Conservation (phyloP, 2,113 vertebrate genomes). For the Morone chrysops region DNA sequence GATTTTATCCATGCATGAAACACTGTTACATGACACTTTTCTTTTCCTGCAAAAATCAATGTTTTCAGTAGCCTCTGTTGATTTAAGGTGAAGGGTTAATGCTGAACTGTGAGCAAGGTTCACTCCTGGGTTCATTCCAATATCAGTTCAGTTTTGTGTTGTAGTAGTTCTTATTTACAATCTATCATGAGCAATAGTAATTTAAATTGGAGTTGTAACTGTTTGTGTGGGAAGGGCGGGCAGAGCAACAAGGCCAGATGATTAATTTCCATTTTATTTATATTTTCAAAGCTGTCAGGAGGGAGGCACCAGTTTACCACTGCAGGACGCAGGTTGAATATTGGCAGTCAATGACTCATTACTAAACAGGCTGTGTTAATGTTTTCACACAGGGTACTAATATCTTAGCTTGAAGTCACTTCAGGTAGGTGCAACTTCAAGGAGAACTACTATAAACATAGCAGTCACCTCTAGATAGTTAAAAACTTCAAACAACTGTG, state of each 20-base stretch:
- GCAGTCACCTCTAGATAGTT: constrained; percentile 3
- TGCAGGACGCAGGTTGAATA: not conserved
- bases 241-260: not conserved
- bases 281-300: constrained; percentile 1
- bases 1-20: not conserved
- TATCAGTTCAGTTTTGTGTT: not conserved
- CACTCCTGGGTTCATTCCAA: not conserved
- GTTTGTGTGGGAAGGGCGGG: not conserved
- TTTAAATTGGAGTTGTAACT: constrained; percentile 25
- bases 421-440: not conserved
- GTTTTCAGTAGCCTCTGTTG: not conserved
- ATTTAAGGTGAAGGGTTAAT: not conserved
- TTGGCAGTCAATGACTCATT: constrained; percentile 1
- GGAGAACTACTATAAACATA: constrained; percentile 17
- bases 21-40: not conserved
- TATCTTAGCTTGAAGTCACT: not conserved
- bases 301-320: not conserved
- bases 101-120: constrained; percentile 1
- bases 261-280: constrained; percentile 25
- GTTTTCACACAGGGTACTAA: constrained; percentile 1
- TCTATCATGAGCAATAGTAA: not conserved
- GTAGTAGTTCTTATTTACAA: not conserved
- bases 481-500: not conserved
- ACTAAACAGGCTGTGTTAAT: not conserved
- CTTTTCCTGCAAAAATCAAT: constrained; percentile 6